Evolutionary conservation across 2,888 invertebrate genomes (phyloP).

Genomic region (Melolontha melolontha): DNA sequence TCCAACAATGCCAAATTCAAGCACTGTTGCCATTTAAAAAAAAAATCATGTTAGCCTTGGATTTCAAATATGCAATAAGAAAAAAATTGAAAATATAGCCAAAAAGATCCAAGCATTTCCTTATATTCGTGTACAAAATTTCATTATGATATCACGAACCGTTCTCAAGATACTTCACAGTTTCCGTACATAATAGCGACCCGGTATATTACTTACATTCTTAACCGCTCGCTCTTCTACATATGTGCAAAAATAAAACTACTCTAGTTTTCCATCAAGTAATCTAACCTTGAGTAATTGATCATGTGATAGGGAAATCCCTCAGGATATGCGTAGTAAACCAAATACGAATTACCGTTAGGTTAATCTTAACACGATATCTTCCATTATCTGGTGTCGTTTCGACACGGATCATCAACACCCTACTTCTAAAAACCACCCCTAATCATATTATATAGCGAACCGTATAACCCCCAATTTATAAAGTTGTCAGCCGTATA

Average conservation of each 20-base stretch:
- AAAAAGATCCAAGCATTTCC: too few species aligned
- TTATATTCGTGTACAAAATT: too few species aligned
- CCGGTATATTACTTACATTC: too few species aligned
- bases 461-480: slow-evolving; percentile 39
- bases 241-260: background rate
- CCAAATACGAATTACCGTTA: slow-evolving; percentile 44
- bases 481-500: slow-evolving; percentile 44
- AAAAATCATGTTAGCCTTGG: too few species aligned
- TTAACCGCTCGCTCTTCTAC: too few species aligned
- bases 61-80: too few species aligned
- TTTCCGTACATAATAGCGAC: too few species aligned
- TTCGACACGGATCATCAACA: slow-evolving; percentile 44
- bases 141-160: too few species aligned
- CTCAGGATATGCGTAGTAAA: slow-evolving; percentile 38
- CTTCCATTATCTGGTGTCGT: slow-evolving; percentile 43
- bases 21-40: too few species aligned
- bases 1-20: too few species aligned
- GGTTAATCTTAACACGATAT: slow-evolving; percentile 43
- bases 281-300: slow-evolving; percentile 22
- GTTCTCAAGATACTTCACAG: too few species aligned
- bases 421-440: slow-evolving; percentile 32
- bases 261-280: slow-evolving; percentile 10
- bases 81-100: too few species aligned
- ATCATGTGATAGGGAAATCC: slow-evolving; percentile 23
- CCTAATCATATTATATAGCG: slow-evolving; percentile 42